These are phyloP conservation scores for Allygus modestus DNA, from an alignment of 2,888 invertebrate genomes.

Conservation along the genomic window DNA sequence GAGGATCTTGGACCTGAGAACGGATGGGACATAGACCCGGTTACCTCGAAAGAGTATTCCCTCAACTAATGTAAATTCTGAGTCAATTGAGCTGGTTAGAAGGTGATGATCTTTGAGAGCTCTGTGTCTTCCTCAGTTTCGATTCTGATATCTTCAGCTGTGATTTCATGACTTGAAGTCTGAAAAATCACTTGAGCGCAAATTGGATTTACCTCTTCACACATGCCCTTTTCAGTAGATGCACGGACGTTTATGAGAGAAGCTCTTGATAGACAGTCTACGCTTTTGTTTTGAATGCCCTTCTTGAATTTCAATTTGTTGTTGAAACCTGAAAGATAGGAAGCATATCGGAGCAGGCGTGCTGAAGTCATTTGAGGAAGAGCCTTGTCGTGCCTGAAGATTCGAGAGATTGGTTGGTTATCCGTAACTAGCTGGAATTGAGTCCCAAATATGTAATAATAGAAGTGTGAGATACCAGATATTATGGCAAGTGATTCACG, in stretches of 20 bases:
- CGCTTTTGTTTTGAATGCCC: slow-evolving; percentile 64
- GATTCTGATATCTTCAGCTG: neutral
- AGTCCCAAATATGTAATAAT: slow-evolving; percentile 63
- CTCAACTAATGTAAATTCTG: slow-evolving; percentile 43
- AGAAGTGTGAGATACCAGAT: slow-evolving; percentile 67
- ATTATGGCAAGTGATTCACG: slow-evolving; percentile 66
- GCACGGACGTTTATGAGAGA: neutral
- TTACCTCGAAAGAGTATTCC: slow-evolving; percentile 64
- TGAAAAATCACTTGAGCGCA: slow-evolving; percentile 10
- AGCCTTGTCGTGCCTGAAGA: slow-evolving; percentile 59
- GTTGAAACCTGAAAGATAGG: slow-evolving; percentile 65
- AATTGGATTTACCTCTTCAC: slow-evolving; percentile 2
- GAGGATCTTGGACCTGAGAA: slow-evolving; percentile 67
- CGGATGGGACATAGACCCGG: slow-evolving; percentile 66
- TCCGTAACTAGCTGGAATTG: slow-evolving; percentile 62
- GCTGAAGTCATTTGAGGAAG: slow-evolving; percentile 62
- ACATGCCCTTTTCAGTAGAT: neutral
- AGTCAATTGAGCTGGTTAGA: neutral
- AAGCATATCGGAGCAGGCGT: slow-evolving; percentile 63
- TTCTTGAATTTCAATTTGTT: slow-evolving; percentile 65
- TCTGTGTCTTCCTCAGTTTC: slow-evolving; percentile 32
- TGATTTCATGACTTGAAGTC: slow-evolving; percentile 8
- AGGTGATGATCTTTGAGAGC: slow-evolving; percentile 19
- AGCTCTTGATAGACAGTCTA: slow-evolving; percentile 66
- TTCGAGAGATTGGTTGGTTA: slow-evolving; percentile 63